Percentiles rank a stretch among this genome's conserved stretches.
Evolutionary conservation across 2,113 vertebrate genomes (phyloP).

Genomic region (Silurus asotus): DNA sequence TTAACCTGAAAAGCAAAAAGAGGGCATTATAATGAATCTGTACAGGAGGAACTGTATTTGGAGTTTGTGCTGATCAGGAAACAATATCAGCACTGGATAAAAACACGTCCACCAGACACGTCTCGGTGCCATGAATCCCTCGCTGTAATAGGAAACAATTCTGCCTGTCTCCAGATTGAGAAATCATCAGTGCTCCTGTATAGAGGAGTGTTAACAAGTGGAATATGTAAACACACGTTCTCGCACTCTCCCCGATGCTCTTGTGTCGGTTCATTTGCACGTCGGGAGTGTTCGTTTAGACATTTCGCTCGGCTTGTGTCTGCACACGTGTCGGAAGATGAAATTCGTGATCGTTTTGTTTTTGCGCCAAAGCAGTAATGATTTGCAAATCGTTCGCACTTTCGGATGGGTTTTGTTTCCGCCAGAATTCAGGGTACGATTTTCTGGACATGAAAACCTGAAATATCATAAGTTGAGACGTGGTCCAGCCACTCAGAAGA

Average conservation of each 20-base stretch:
- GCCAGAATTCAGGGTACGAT: not conserved
- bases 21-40: not conserved
- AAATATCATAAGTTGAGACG: too few relatives aligned
- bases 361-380: too few relatives aligned
- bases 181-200: not conserved
- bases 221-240: not conserved
- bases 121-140: not conserved
- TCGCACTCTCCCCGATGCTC: not conserved
- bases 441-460: not conserved
- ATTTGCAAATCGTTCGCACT: not conserved
- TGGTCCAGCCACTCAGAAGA: too few relatives aligned
- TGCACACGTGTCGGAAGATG: not conserved
- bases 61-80: not conserved
- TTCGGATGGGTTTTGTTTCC: not conserved
- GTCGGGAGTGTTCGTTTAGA: not conserved
- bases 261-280: not conserved
- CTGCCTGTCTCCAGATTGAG: too few relatives aligned
- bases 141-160: not conserved
- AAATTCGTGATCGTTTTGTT: not conserved
- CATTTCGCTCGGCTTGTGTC: not conserved
- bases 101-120: not conserved
- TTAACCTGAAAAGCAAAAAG: not conserved
- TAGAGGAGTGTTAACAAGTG: not conserved
- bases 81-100: not conserved
- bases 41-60: not conserved